phyloP scores from a whole-genome alignment of 2,797 vertebrate genomes.

The Alauda arvensis region DNA sequence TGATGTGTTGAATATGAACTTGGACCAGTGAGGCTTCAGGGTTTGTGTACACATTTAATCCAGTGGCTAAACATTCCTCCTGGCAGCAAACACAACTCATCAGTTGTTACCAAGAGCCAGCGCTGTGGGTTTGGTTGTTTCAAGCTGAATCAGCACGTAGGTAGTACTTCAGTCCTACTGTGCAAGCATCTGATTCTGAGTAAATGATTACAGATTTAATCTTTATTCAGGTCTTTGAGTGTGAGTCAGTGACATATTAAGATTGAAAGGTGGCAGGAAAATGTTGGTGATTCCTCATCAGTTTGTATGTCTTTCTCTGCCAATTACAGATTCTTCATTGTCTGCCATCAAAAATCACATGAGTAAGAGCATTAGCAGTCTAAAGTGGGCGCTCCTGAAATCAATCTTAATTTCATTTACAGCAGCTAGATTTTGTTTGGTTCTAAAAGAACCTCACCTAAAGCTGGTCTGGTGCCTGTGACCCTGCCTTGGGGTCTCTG shows the following conservation, averaged over 20 bases:
- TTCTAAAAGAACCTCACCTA: not conserved
- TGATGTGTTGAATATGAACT: not conserved
- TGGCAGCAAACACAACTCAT: not conserved
- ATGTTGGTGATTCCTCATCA: not conserved
- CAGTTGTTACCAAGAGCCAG: not conserved
- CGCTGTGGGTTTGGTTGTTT: not conserved
- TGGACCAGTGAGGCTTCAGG: not conserved
- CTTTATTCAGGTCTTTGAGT: not conserved
- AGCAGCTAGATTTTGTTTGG: slow-evolving; percentile 20
- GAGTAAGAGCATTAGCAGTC: not conserved
- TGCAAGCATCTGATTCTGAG: not conserved
- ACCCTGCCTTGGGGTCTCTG: not conserved
- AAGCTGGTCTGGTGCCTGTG: not conserved
- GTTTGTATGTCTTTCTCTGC: slow-evolving; percentile 1
- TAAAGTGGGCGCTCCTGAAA: not conserved
- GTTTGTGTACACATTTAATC: slow-evolving; percentile 13
- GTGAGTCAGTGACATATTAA: not conserved
- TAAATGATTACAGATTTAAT: slow-evolving; percentile 25
- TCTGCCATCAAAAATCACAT: slow-evolving; percentile 25
- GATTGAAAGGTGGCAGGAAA: slow-evolving; percentile 20
- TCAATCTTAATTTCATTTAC: slow-evolving; percentile 41
- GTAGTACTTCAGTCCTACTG: not conserved
- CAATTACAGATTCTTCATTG: not conserved
- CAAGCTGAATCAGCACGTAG: not conserved
- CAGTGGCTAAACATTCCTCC: not conserved